Evolutionary conservation across 2,888 invertebrate genomes (phyloP).

Genomic region (Apodemia mormo): DNA sequence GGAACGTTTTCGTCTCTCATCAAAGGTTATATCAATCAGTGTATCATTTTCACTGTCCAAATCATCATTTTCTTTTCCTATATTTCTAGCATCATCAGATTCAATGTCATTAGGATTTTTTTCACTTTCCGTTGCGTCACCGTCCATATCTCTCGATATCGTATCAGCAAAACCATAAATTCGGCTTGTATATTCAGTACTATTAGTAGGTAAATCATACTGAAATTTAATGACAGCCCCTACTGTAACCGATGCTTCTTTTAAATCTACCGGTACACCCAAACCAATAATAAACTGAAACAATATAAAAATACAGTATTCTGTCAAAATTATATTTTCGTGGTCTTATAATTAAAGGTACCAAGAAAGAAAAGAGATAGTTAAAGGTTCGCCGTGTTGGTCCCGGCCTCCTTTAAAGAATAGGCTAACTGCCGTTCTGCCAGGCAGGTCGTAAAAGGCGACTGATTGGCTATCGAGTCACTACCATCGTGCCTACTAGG

Average conservation of each 20-base stretch:
- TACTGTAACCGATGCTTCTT: constrained; percentile 83
- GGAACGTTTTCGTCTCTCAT: constrained; percentile 60
- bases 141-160: constrained; percentile 67
- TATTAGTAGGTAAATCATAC: constrained; percentile 85
- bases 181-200: constrained; percentile 79
- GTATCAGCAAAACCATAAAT: constrained; percentile 71
- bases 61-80: constrained; percentile 41
- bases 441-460: too few species aligned
- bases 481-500: too few species aligned
- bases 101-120: constrained; percentile 41
- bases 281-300: constrained; percentile 85
- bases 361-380: too few species aligned
- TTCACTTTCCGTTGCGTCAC: constrained; percentile 42
- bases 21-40: constrained; percentile 67
- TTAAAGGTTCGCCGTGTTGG: too few species aligned
- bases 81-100: constrained; percentile 42
- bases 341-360: too few species aligned
- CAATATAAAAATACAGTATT: constrained; percentile 30
- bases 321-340: too few species aligned
- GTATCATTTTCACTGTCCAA: constrained; percentile 54
- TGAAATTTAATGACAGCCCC: constrained; percentile 86
- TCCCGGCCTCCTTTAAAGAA: too few species aligned
- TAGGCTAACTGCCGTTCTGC: too few species aligned
- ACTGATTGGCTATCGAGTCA: too few species aligned
- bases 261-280: constrained; percentile 84